phyloP scores from a whole-genome alignment of 2,888 invertebrate genomes.

The Meiosimyza platycephala region DNA sequence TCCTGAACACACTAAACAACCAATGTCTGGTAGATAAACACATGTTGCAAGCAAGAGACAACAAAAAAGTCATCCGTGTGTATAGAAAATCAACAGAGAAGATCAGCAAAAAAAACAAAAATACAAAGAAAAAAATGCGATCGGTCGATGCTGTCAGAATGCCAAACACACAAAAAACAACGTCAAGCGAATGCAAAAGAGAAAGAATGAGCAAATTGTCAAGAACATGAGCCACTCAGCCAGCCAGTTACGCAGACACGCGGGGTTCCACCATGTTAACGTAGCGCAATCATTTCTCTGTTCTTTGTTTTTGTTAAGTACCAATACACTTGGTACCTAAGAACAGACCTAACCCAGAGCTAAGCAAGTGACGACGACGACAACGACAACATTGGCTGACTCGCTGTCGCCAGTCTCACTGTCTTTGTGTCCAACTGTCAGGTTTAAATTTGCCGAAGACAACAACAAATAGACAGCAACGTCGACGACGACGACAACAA shows the following conservation, averaged over 20 bases:
- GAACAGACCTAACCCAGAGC: conserved; percentile 2
- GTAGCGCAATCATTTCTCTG: conserved; percentile 31
- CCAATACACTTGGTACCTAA: conserved; percentile 2
- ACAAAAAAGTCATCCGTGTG: conserved; percentile 2
- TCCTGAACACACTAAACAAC: too few species aligned
- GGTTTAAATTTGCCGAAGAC: conserved; percentile 3
- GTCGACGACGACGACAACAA: conserved; percentile 13
- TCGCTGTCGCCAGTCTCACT: conserved; percentile 6
- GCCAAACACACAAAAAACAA: not conserved
- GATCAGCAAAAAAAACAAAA: conserved; percentile 6
- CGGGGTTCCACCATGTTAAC: conserved; percentile 9
- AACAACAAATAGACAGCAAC: conserved; percentile 2
- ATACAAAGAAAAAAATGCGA: not conserved
- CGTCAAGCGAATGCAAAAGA: not conserved
- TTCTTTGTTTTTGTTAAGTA: conserved; percentile 39
- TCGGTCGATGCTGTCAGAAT: not conserved
- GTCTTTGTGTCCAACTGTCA: not conserved
- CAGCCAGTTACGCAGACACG: not conserved
- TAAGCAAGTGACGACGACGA: conserved; percentile 16
- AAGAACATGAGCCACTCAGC: not conserved
- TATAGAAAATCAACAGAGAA: not conserved
- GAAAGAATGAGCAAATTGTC: not conserved
- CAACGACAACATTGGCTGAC: conserved; percentile 6
- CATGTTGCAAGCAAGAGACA: conserved; percentile 11
- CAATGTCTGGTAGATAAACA: conserved; percentile 5